A percentile compares a stretch with the other conserved stretches of the same genome.
Conservation (phyloP, 2,797 vertebrate species). For the Melanotaenia boesemani region DNA sequence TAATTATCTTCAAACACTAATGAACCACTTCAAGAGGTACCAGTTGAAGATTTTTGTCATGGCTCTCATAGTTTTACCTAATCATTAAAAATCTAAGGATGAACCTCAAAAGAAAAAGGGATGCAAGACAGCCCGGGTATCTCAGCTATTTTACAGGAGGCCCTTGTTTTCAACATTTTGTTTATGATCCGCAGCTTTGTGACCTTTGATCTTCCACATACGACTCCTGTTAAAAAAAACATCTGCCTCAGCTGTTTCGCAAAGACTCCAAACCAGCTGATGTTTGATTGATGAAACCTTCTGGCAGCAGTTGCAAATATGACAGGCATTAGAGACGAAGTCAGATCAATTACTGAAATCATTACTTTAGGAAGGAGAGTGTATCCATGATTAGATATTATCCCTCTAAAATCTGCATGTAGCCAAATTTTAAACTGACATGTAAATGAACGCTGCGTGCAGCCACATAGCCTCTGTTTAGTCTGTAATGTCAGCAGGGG, state of each 20-base stretch:
- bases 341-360: neutral
- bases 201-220: neutral
- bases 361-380: neutral
- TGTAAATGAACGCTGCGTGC: slow-evolving; percentile 32
- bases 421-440: slow-evolving; percentile 13
- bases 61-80: neutral
- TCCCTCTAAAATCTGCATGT: neutral
- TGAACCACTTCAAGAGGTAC: neutral
- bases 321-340: neutral
- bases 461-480: slow-evolving; percentile 14
- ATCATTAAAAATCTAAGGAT: neutral
- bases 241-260: neutral
- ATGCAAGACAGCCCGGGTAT: neutral
- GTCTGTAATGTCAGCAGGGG: slow-evolving; percentile 24
- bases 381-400: neutral
- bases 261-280: neutral
- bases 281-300: neutral
- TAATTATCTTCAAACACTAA: neutral
- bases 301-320: neutral
- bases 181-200: neutral
- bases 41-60: neutral
- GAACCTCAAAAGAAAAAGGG: neutral
- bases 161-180: neutral
- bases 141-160: neutral
- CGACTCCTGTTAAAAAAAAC: neutral